A percentile compares a stretch with the other conserved stretches of the same genome.
Evolutionary conservation across 23 tunicate species (phyloP).

Genomic region (Oikopleura albicans): DNA sequence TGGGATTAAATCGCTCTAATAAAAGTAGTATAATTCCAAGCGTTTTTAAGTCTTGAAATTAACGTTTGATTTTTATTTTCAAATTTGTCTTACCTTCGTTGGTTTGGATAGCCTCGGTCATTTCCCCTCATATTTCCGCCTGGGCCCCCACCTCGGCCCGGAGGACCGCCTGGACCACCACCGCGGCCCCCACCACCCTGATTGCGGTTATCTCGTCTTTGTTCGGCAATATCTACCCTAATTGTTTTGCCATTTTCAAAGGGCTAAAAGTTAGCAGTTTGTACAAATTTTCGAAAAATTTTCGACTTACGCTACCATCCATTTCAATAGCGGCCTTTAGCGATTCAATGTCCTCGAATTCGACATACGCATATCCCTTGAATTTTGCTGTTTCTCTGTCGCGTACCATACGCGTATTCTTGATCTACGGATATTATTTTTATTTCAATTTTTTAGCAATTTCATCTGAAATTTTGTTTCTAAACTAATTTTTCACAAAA

Average conservation of each 20-base stretch:
- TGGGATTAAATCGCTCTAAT: no score
- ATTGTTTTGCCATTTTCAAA: constrained; percentile 43
- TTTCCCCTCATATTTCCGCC: not conserved
- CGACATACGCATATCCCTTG: constrained; percentile 93
- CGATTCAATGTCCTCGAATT: constrained; percentile 55
- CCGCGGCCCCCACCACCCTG: constrained; percentile 40
- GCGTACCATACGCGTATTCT: constrained; percentile 53
- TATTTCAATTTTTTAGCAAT: no score
- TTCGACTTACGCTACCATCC: constrained; percentile 56
- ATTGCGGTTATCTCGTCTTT: constrained; percentile 41
- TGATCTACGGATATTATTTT: constrained; percentile 27
- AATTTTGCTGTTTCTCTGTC: constrained; percentile 81
- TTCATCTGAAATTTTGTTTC: no score
- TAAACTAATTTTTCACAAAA: not conserved
- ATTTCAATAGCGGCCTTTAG: constrained; percentile 46
- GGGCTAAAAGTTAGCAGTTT: constrained; percentile 21
- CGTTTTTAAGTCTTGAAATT: no score
- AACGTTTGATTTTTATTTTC: no score
- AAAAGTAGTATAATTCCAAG: no score
- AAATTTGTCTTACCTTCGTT: no score
- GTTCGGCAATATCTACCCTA: constrained; percentile 73
- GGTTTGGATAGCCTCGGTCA: not conserved
- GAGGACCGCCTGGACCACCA: constrained; percentile 21
- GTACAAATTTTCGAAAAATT: not conserved
- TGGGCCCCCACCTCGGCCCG: not conserved